These are phyloP conservation scores for Pinna nobilis DNA, from an alignment of 1,140 invertebrate genomes.

Conservation along the genomic window DNA sequence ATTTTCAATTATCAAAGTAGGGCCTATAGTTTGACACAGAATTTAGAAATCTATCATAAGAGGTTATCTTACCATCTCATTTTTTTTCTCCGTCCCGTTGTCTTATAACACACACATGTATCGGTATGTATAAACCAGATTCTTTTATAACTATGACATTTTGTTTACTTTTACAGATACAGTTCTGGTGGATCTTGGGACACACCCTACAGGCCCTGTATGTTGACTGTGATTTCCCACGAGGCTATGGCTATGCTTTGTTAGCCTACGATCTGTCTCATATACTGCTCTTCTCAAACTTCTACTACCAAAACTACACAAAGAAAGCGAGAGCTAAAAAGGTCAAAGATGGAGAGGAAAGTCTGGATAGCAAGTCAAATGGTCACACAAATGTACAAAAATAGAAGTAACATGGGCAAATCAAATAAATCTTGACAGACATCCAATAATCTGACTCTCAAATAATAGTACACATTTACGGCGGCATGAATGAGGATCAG, in stretches of 20 bases:
- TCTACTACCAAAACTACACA: slow-evolving; percentile 56
- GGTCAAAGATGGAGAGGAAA: not conserved
- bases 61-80: not conserved
- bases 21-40: too few relatives aligned
- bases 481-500: too few relatives aligned
- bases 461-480: too few relatives aligned
- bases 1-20: too few relatives aligned
- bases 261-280: slow-evolving; percentile 73
- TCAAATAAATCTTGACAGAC: too few relatives aligned
- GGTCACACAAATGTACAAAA: not conserved
- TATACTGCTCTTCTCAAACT: slow-evolving; percentile 62
- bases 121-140: not conserved
- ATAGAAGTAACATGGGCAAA: not conserved
- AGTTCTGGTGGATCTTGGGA: slow-evolving; percentile 55
- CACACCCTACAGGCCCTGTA: slow-evolving; percentile 55
- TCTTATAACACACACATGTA: not conserved
- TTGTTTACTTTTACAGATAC: slow-evolving; percentile 42
- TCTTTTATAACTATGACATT: not conserved
- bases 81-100: not conserved
- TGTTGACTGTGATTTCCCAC: slow-evolving; percentile 72
- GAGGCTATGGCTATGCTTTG: slow-evolving; percentile 65
- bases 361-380: not conserved
- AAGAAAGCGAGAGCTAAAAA: slow-evolving; percentile 45
- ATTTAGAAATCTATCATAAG: not conserved
- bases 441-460: too few relatives aligned